A percentile compares a stretch with the other conserved stretches of the same genome.
Conservation (phyloP, 2,797 vertebrate genomes). For the Chromis chromis region DNA sequence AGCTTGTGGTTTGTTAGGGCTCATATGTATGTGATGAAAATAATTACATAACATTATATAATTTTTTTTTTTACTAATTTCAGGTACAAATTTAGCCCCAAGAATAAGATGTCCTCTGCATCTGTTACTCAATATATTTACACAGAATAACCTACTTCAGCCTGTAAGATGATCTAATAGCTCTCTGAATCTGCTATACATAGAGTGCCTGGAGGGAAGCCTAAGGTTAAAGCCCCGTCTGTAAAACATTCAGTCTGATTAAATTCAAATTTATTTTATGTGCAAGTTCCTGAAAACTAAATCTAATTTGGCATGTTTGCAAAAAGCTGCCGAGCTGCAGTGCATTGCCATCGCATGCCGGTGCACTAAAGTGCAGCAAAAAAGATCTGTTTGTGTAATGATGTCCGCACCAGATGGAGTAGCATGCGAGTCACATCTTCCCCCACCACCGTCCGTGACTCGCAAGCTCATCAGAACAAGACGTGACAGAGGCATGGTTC, state of each 20-base stretch:
- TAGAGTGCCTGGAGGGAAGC: conserved; percentile 9
- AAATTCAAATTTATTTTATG: conserved; percentile 19
- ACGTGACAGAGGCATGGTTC: conserved; percentile 29
- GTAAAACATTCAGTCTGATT: conserved; percentile 22
- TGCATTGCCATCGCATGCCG: conserved; percentile 18
- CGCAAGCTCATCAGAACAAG: conserved; percentile 26
- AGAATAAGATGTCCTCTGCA: conserved; percentile 10
- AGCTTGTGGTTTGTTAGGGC: neutral
- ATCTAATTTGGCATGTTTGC: conserved; percentile 19
- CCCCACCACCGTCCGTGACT: conserved; percentile 1
- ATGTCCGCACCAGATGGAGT: conserved; percentile 43
- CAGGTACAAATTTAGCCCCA: conserved; percentile 8
- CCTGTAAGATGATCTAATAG: conserved; percentile 32
- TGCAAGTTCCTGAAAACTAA: conserved; percentile 15
- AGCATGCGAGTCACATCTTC: conserved; percentile 22
- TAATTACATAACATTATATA: conserved; percentile 2
- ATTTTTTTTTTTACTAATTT: neutral
- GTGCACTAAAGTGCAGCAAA: conserved; percentile 14
- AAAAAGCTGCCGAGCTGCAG: conserved; percentile 26
- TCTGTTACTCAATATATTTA: conserved; percentile 24
- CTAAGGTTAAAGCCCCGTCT: conserved; percentile 20
- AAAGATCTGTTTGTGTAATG: conserved; percentile 30
- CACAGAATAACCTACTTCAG: conserved; percentile 27
- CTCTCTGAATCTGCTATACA: conserved; percentile 36
- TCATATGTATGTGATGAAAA: neutral